Conservation (phyloP, 2,113 vertebrate genomes). For the Myanophis thanlyinensis region DNA sequence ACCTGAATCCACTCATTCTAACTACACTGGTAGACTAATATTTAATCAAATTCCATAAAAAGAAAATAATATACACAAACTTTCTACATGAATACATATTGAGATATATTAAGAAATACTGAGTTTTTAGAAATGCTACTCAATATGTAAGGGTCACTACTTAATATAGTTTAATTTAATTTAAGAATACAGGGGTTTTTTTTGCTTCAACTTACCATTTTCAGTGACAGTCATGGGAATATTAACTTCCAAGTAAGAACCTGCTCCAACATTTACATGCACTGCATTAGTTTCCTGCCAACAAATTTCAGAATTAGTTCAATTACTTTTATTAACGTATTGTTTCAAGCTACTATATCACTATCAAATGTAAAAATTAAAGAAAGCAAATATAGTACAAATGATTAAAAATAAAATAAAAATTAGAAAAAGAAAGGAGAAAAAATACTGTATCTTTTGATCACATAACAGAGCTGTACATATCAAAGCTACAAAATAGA, state of each 20-base stretch:
- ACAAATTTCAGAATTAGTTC: conserved; percentile 31
- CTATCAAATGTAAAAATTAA: background rate
- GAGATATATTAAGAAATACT: background rate
- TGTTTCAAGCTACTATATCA: background rate
- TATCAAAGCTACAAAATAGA: background rate
- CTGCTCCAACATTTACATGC: conserved; percentile 98
- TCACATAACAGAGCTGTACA: background rate
- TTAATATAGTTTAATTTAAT: background rate
- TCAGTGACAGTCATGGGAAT: conserved; percentile 95
- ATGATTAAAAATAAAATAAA: background rate
- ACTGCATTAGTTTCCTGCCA: conserved; percentile 96
- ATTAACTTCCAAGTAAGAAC: conserved; percentile 99
- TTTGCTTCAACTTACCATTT: conserved; percentile 78
- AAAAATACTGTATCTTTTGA: background rate
- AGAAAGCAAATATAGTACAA: fast-evolving
- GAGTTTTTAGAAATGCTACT: background rate
- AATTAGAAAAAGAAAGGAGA: background rate
- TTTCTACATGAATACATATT: background rate
- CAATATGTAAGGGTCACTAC: background rate
- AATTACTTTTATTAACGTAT: background rate
- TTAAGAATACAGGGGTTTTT: conserved; percentile 3
- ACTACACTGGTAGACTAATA: background rate
- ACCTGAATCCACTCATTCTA: background rate
- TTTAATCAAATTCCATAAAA: background rate
- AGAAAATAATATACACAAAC: background rate